phyloP scores from a whole-genome alignment of 2,888 invertebrate species.

The Alloplasta piceator region DNA sequence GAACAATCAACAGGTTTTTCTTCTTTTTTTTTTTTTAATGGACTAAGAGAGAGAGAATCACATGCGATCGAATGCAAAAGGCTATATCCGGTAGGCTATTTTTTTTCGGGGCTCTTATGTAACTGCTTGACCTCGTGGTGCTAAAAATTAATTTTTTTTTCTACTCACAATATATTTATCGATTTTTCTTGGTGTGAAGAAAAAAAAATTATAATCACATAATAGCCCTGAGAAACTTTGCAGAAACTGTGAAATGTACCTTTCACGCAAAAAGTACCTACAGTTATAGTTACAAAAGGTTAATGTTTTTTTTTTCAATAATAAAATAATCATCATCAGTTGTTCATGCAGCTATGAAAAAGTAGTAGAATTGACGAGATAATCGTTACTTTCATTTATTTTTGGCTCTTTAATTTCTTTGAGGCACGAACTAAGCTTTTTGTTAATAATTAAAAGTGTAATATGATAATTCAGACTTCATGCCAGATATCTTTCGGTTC shows the following conservation, averaged over 20 bases:
- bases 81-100: conserved; percentile 72
- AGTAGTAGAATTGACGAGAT: conserved; percentile 44
- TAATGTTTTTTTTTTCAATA: conserved; percentile 51
- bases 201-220: conserved; percentile 66
- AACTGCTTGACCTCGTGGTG: conserved; percentile 43
- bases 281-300: background rate
- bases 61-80: conserved; percentile 72
- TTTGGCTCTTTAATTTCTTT: conserved; percentile 18
- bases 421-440: conserved; percentile 37
- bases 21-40: conserved; percentile 31
- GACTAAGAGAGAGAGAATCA: conserved; percentile 52
- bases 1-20: conserved; percentile 72
- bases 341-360: conserved; percentile 77
- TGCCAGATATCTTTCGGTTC: conserved; percentile 59
- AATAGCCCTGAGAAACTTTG: conserved; percentile 78
- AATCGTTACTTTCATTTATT: conserved; percentile 15
- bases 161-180: conserved; percentile 9
- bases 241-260: conserved; percentile 82
- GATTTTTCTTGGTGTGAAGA: background rate
- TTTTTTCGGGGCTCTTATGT: conserved; percentile 80
- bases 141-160: conserved; percentile 32
- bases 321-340: conserved; percentile 70
- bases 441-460: conserved; percentile 35
- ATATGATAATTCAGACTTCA: conserved; percentile 39
- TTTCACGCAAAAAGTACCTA: conserved; percentile 64